Conservation (phyloP, 2,113 vertebrate genomes). For the Megaptera novaeangliae region DNA sequence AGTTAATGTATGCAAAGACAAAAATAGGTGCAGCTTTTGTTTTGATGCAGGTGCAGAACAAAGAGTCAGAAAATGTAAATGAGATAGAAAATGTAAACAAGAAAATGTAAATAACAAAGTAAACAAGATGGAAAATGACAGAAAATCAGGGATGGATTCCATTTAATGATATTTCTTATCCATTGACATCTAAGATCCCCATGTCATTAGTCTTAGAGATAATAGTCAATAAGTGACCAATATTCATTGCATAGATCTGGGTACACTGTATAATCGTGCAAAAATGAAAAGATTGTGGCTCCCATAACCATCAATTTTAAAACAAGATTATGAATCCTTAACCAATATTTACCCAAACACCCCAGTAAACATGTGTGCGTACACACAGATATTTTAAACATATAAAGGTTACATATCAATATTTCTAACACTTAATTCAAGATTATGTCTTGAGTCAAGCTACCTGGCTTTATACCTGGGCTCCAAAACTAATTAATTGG, state of each 20-base stretch:
- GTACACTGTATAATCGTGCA: neutral
- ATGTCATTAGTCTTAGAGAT: neutral
- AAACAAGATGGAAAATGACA: constrained; percentile 35
- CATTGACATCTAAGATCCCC: neutral
- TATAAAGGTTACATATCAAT: neutral
- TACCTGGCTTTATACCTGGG: neutral
- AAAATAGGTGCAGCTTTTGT: constrained; percentile 67
- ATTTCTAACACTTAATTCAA: neutral
- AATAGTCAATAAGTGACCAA: neutral
- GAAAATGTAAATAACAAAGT: constrained; percentile 38
- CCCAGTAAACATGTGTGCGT: neutral
- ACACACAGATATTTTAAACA: neutral
- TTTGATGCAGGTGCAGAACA: constrained; percentile 70
- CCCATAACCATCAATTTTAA: neutral
- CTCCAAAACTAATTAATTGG: neutral
- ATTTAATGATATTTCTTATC: neutral
- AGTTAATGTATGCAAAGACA: constrained; percentile 31
- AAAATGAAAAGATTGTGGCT: neutral
- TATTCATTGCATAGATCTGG: neutral
- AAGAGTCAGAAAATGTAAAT: constrained; percentile 58
- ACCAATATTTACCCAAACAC: neutral
- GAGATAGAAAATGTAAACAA: neutral
- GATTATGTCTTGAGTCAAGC: neutral
- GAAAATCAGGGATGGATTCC: neutral
- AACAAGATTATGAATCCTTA: neutral